phyloP scores from a whole-genome alignment of 1,140 invertebrate species.

The Aphelinus certus region DNA sequence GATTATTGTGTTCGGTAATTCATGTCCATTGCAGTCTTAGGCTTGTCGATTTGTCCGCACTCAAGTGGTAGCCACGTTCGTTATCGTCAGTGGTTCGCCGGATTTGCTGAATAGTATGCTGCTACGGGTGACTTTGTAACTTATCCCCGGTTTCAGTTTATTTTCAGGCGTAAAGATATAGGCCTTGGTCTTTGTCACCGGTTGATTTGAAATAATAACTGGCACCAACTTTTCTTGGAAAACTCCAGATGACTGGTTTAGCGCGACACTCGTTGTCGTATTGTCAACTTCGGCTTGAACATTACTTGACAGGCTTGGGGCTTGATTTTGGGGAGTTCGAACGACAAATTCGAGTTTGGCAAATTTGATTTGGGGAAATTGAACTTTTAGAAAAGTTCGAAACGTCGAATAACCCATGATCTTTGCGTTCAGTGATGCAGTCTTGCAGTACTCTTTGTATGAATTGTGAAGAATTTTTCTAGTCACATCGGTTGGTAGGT shows the following conservation, averaged over 20 bases:
- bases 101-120: conserved; percentile 50
- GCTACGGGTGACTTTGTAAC: conserved; percentile 50
- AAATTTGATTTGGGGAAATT: conserved; percentile 81
- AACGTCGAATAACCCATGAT: conserved; percentile 84
- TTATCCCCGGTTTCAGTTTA: conserved; percentile 48
- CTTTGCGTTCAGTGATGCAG: conserved; percentile 72
- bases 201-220: conserved; percentile 48
- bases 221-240: conserved; percentile 44
- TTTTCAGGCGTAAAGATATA: conserved; percentile 52
- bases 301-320: background rate
- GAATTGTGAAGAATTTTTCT: conserved; percentile 78
- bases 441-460: conserved; percentile 78
- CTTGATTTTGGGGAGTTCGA: conserved; percentile 61
- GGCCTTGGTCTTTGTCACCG: conserved; percentile 44
- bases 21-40: no score
- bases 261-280: background rate
- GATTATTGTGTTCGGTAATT: no score
- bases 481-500: conserved; percentile 75
- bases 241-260: conserved; percentile 41
- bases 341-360: conserved; percentile 72
- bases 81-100: conserved; percentile 43
- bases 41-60: no score
- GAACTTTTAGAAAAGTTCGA: conserved; percentile 81
- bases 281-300: no score
- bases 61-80: conserved; percentile 39